Conservation (phyloP, 1,140 invertebrate species). For the Bombus turneri region DNA sequence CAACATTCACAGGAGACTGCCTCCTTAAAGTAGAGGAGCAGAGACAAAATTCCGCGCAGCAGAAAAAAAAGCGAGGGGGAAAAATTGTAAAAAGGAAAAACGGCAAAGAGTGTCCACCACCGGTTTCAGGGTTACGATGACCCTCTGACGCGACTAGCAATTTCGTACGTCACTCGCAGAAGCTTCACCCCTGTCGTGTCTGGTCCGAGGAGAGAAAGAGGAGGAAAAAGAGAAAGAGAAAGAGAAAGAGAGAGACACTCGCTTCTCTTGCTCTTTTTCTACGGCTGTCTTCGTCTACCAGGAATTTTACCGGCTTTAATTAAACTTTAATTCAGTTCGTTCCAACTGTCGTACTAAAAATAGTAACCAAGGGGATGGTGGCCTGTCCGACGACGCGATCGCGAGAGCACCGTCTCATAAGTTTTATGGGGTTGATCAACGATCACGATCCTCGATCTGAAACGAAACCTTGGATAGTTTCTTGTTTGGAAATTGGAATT, state of each 20-base stretch:
- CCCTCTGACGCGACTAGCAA: slow-evolving; percentile 56
- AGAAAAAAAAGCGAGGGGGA: not conserved
- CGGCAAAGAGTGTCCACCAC: slow-evolving; percentile 16
- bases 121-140: slow-evolving; percentile 53
- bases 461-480: not conserved
- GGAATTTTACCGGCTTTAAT: slow-evolving; percentile 67
- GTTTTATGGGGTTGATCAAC: slow-evolving; percentile 21
- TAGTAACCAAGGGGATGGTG: not conserved
- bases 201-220: not conserved
- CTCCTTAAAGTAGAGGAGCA: too few relatives aligned
- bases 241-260: not conserved
- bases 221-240: not conserved
- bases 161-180: slow-evolving; percentile 65
- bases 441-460: slow-evolving; percentile 6
- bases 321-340: slow-evolving; percentile 68
- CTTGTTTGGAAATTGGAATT: not conserved
- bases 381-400: not conserved
- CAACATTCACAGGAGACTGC: too few relatives aligned
- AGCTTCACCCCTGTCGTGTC: slow-evolving; percentile 43
- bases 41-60: not conserved
- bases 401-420: slow-evolving; percentile 15
- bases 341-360: slow-evolving; percentile 45
- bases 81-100: not conserved
- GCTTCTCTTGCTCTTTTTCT: slow-evolving; percentile 1
- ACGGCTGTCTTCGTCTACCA: slow-evolving; percentile 4